Evolutionary conservation across 1,140 invertebrate genomes (phyloP).

Genomic region (Platyura marginata): DNA sequence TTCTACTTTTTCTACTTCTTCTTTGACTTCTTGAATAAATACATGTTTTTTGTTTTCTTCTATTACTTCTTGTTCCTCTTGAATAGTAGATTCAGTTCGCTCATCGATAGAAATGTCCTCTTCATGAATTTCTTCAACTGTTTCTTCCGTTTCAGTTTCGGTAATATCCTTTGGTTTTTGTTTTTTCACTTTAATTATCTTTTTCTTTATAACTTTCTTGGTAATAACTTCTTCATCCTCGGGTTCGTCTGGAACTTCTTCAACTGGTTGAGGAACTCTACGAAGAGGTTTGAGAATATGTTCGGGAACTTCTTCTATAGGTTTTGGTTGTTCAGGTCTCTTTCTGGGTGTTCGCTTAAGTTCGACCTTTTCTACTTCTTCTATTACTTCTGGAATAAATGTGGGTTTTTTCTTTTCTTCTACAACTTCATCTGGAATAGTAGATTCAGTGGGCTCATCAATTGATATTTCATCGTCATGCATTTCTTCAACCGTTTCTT

Average conservation of each 20-base stretch:
- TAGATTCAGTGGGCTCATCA: slow-evolving; percentile 9
- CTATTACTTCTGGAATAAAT: slow-evolving; percentile 19
- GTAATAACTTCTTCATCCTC: slow-evolving; percentile 16
- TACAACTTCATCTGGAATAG: too few species aligned
- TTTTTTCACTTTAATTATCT: slow-evolving; percentile 18
- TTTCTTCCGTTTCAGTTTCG: slow-evolving; percentile 10
- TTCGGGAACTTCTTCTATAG: too few species aligned
- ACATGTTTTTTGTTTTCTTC: neutral
- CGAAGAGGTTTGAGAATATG: too few species aligned
- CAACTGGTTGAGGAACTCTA: too few species aligned
- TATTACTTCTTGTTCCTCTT: slow-evolving; percentile 11
- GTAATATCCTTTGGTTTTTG: slow-evolving; percentile 17
- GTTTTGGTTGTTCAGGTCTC: too few species aligned
- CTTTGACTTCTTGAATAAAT: neutral
- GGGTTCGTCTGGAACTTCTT: slow-evolving; percentile 24
- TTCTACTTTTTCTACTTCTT: neutral
- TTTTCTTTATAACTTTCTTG: slow-evolving; percentile 13
- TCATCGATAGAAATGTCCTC: slow-evolving; percentile 20
- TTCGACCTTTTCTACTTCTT: slow-evolving; percentile 21
- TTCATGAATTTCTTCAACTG: slow-evolving; percentile 11
- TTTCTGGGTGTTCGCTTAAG: slow-evolving; percentile 26
- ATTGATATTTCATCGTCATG: slow-evolving; percentile 6
- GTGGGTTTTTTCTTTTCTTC: slow-evolving; percentile 1
- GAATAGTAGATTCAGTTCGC: slow-evolving; percentile 2
- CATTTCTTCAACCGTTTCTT: slow-evolving; percentile 11